Percentiles rank a stretch among this genome's conserved stretches.
phyloP scores from a whole-genome alignment of 1,140 invertebrate species.

The Drosophila prosaltans region DNA sequence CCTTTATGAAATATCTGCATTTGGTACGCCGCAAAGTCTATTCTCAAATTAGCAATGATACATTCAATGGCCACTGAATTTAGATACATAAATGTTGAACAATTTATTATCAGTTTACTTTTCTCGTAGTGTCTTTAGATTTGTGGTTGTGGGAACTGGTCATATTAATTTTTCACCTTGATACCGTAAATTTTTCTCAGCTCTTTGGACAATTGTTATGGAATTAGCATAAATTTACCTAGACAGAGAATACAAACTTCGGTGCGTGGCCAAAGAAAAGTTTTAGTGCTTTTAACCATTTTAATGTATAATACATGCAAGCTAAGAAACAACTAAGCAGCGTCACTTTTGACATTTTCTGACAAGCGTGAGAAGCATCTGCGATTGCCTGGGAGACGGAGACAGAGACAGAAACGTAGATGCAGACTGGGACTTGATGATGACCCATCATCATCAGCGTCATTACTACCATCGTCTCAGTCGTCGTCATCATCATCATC shows the following conservation, averaged over 20 bases:
- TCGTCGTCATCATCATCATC: neutral
- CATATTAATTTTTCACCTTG: neutral
- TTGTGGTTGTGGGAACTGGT: neutral
- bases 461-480: neutral
- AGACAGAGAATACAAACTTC: neutral
- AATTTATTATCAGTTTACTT: too few species aligned
- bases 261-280: neutral
- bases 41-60: too few species aligned
- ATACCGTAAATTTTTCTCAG: neutral
- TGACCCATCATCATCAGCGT: constrained; percentile 9
- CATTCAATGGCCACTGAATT: too few species aligned
- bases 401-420: too few species aligned
- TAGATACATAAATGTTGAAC: too few species aligned
- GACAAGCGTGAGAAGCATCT: constrained; percentile 74
- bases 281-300: constrained; percentile 7
- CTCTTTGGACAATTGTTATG: neutral
- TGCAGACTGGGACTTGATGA: neutral
- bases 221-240: neutral
- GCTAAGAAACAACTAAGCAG: constrained; percentile 25
- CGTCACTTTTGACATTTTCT: constrained; percentile 79
- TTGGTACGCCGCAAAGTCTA: too few species aligned
- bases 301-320: constrained; percentile 26
- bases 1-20: too few species aligned
- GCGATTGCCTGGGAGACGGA: constrained; percentile 3
- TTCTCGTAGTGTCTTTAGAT: too few species aligned